Conservation (phyloP, 2,888 invertebrate species). For the Lycocerus yunnanus region DNA sequence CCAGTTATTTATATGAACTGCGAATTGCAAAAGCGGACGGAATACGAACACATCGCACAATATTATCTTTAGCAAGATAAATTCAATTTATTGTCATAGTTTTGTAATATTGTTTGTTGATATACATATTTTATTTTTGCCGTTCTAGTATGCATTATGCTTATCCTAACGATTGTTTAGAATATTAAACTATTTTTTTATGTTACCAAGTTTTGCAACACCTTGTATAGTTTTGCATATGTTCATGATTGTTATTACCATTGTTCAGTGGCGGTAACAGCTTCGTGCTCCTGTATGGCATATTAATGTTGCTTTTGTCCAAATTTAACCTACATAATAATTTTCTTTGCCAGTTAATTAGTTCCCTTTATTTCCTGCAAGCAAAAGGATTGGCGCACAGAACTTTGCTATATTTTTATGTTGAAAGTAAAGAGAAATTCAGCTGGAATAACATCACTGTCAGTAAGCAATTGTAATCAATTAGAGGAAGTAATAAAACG, state of each 20-base stretch:
- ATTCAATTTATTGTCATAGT: slow-evolving; percentile 3
- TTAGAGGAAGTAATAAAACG: too few species aligned
- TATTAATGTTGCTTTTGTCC: too few species aligned
- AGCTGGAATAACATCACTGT: too few species aligned
- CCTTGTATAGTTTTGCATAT: background rate
- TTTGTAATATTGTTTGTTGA: background rate
- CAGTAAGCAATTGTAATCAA: too few species aligned
- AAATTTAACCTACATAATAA: too few species aligned
- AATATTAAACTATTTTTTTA: background rate
- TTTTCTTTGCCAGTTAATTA: background rate
- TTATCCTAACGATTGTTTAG: background rate
- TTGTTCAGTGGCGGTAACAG: too few species aligned
- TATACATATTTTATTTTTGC: background rate
- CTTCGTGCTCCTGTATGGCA: too few species aligned
- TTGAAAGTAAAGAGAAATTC: too few species aligned
- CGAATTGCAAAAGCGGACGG: background rate
- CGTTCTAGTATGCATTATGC: background rate
- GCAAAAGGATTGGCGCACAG: too few species aligned
- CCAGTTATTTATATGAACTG: background rate
- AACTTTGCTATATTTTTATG: too few species aligned
- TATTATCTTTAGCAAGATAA: background rate
- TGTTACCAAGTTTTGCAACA: background rate
- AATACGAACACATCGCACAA: background rate
- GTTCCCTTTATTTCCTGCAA: too few species aligned
- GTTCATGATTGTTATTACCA: too few species aligned